Evolutionary conservation across 2,113 vertebrate genomes (phyloP), one percentile per base, ranked within the genome.

Genomic region (Isurus oxyrinchus): DNA sequence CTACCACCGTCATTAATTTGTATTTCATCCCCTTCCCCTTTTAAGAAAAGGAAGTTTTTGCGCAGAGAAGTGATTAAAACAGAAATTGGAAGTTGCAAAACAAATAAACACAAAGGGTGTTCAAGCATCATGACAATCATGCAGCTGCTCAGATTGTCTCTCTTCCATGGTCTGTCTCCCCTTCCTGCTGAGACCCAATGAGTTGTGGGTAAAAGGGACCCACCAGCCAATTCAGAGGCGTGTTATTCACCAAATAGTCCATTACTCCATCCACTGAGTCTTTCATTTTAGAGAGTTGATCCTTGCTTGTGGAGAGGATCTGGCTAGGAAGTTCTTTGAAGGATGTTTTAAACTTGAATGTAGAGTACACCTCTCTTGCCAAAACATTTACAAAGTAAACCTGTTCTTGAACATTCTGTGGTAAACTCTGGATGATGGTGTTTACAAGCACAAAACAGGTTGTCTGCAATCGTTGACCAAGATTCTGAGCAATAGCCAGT

Each of bases 231-330:
- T 98, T 99, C 97, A 99, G 98, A 0, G 98, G 98, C 0, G 99
- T 99, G 98, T 99, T 99, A 97, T 99, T 98, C 97, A 98, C 96
- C 97, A 98, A 96, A 96, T 99, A 98, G 98, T 99, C 98, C 98
- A 98, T 98, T 95, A 98, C 96, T 44, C 98, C 97, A 96, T 98
- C 98, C 97, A 98, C 96, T n/a, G 97, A 97, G 57, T 97, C 97
- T 97, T 97, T 98, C 96, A 98, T 98, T 97, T 97, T 98, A 97
- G 98, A 97, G 96, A 99, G 97, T 96, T 99, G 98, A 55, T 97
- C 97, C 96, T 97, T 99, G 97, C 98, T 99, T 97, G 97, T 98
- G 95, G 90, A 57, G 72, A 99, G 97, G 96, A 98, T 96, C 44
- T 97, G 96, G 63, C 98, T 98, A 0, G 99, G 98, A 93, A 99